These are phyloP conservation scores for Sylvicola fuscatus DNA, from an alignment of 2,888 invertebrate species.

Conservation along the genomic window DNA sequence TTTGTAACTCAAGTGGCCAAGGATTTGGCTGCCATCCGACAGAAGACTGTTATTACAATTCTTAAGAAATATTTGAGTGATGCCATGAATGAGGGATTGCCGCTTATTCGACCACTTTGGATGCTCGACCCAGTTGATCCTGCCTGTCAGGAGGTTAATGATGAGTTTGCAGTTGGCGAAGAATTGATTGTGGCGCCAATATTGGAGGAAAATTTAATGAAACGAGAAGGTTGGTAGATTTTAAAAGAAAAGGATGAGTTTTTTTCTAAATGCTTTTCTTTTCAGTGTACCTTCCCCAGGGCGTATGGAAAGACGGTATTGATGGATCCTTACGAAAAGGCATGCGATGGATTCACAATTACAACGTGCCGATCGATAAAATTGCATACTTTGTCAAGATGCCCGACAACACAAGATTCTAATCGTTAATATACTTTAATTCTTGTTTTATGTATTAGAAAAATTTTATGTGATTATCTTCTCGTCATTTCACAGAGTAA, in stretches of 20 bases:
- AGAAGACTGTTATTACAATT: conserved; percentile 53
- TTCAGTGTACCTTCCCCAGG: conserved; percentile 75
- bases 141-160: conserved; percentile 51
- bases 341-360: conserved; percentile 77
- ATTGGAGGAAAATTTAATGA: conserved; percentile 42
- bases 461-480: no score
- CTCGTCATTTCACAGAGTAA: no score
- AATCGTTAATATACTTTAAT: conserved; percentile 8
- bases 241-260: not conserved
- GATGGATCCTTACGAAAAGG: conserved; percentile 72
- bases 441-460: no score
- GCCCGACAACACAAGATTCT: conserved; percentile 67
- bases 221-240: conserved; percentile 37
- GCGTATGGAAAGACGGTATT: conserved; percentile 84
- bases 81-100: conserved; percentile 60
- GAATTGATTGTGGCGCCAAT: conserved; percentile 83
- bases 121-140: conserved; percentile 64
- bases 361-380: conserved; percentile 55
- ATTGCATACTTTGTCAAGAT: conserved; percentile 68
- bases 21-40: conserved; percentile 48
- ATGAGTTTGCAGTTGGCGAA: conserved; percentile 79
- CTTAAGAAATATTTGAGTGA: conserved; percentile 58
- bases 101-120: conserved; percentile 78
- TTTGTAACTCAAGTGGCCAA: conserved; percentile 57
- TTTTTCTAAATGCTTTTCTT: no score